phyloP scores from a whole-genome alignment of 2,888 invertebrate species.

The Cantharis lateralis region DNA sequence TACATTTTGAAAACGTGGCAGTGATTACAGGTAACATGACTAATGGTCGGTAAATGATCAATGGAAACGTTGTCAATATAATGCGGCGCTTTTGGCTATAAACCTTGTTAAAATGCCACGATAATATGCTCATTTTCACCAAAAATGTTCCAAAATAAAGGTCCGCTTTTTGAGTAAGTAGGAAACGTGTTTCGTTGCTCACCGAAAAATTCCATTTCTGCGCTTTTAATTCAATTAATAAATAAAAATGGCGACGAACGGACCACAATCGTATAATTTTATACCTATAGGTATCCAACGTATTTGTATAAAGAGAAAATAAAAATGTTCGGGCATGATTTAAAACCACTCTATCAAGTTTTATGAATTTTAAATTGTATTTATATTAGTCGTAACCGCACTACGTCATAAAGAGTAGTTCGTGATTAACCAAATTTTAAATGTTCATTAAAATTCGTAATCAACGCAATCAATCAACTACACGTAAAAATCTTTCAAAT shows the following conservation, averaged over 20 bases:
- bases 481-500: not conserved
- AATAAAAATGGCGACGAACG: conserved; percentile 23
- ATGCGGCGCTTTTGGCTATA: conserved; percentile 29
- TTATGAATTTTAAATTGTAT: conserved; percentile 33
- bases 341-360: conserved; percentile 23
- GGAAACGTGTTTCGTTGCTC: conserved; percentile 6
- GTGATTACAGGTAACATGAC: conserved; percentile 34
- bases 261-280: conserved; percentile 1
- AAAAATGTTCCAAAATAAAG: conserved; percentile 22
- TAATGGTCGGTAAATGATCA: conserved; percentile 31
- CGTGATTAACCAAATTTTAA: conserved; percentile 26
- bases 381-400: conserved; percentile 25
- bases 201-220: conserved; percentile 8
- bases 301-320: conserved; percentile 21
- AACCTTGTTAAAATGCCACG: conserved; percentile 31
- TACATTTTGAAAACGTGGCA: conserved; percentile 29
- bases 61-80: conserved; percentile 28
- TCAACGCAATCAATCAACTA: conserved; percentile 11
- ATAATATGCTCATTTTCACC: conserved; percentile 23
- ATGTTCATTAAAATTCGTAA: conserved; percentile 24
- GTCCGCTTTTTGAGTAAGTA: conserved; percentile 4
- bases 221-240: conserved; percentile 24
- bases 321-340: conserved; percentile 29
- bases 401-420: conserved; percentile 28
- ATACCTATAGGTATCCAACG: conserved; percentile 3